Evolutionary conservation across 2,888 invertebrate genomes (phyloP).

Genomic region (Xestia c-nigrum): DNA sequence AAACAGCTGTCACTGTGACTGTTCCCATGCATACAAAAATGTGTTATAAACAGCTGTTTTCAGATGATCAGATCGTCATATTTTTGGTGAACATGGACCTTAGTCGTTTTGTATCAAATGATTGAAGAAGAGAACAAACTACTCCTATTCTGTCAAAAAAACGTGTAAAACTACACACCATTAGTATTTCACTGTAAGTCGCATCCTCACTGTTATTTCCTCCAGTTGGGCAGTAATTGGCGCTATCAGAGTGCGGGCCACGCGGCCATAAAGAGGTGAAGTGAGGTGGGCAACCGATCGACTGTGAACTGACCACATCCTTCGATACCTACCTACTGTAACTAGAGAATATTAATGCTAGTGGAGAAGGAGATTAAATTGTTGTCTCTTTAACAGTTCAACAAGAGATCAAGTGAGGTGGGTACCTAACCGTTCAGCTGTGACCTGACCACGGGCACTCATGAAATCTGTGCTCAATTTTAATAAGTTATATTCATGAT

Average conservation of each 20-base stretch:
- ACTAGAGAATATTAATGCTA: background rate
- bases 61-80: no score
- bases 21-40: no score
- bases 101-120: background rate
- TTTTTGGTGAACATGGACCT: no score
- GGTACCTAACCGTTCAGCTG: constrained; percentile 78
- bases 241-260: constrained; percentile 83
- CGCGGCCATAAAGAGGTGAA: constrained; percentile 86
- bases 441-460: constrained; percentile 62
- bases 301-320: constrained; percentile 70
- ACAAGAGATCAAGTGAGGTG: constrained; percentile 87
- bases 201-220: constrained; percentile 69
- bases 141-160: background rate
- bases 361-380: background rate
- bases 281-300: constrained; percentile 81
- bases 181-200: background rate
- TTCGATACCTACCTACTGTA: background rate
- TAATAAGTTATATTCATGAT: no score
- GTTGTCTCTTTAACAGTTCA: constrained; percentile 60
- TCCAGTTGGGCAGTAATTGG: constrained; percentile 81
- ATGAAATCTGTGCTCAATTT: background rate
- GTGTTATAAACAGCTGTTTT: no score
- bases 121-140: background rate
- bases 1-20: no score
- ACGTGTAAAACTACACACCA: background rate